These are phyloP conservation scores for Ditula angustiorana DNA, from an alignment of 2,888 invertebrate genomes.

Conservation along the genomic window DNA sequence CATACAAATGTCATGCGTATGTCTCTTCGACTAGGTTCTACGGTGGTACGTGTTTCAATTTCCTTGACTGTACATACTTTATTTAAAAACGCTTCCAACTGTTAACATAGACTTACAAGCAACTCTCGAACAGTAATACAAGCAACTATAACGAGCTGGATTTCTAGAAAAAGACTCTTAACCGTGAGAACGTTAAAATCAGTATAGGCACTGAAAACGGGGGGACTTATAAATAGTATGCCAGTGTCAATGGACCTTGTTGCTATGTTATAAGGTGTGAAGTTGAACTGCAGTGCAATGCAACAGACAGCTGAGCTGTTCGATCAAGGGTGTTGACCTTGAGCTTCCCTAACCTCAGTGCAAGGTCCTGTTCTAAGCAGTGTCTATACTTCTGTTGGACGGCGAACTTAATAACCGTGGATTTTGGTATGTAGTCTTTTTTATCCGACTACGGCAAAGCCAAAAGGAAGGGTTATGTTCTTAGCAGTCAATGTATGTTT, in stretches of 20 bases:
- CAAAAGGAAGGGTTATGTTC: too few relatives aligned
- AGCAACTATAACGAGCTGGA: not conserved
- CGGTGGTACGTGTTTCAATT: too few relatives aligned
- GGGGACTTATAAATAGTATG: conserved; percentile 12
- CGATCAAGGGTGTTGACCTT: conserved; percentile 30
- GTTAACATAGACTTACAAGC: not conserved
- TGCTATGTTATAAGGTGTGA: not conserved
- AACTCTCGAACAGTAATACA: not conserved
- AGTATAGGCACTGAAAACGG: not conserved
- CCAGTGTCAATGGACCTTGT: not conserved
- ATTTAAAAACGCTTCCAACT: not conserved
- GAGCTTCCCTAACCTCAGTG: conserved; percentile 21
- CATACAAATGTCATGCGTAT: too few relatives aligned
- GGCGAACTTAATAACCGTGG: too few relatives aligned
- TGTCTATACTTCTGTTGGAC: too few relatives aligned
- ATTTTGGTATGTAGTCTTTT: too few relatives aligned
- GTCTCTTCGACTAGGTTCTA: too few relatives aligned
- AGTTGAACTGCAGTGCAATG: not conserved
- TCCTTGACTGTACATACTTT: not conserved
- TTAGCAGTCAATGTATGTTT: too few relatives aligned
- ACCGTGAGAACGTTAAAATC: conserved; percentile 14
- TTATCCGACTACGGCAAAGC: too few relatives aligned
- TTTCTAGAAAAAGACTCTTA: conserved; percentile 28
- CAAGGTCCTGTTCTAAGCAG: too few relatives aligned
- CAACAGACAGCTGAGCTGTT: conserved; percentile 22